Percentiles rank a stretch among this genome's conserved stretches.
phyloP scores from a whole-genome alignment of 2,113 vertebrate genomes.

The Vulpes ferrilata region DNA sequence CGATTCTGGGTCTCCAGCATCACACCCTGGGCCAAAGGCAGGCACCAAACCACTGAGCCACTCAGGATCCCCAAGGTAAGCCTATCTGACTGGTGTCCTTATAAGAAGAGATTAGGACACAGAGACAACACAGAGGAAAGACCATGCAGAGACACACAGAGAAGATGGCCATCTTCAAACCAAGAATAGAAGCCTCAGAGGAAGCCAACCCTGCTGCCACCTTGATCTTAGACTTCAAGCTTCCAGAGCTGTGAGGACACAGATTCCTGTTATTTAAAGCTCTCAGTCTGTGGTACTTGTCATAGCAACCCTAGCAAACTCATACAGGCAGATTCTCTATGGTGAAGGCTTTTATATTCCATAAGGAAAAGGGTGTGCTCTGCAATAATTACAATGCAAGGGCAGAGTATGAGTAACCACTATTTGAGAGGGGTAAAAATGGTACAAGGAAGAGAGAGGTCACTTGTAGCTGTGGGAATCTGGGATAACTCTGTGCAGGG shows the following conservation, averaged over 20 bases:
- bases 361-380: neutral
- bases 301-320: neutral
- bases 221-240: neutral
- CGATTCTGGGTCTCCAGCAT: too few species aligned
- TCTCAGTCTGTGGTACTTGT: neutral
- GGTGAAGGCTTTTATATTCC: neutral
- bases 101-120: neutral
- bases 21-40: too few species aligned
- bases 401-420: neutral
- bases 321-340: neutral
- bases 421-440: neutral
- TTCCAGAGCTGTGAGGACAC: neutral
- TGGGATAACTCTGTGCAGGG: neutral
- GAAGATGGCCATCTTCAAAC: too few species aligned
- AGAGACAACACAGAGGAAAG: neutral
- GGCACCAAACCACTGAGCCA: too few species aligned
- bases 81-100: neutral
- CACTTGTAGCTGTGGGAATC: neutral
- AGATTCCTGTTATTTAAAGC: neutral
- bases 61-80: neutral
- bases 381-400: neutral
- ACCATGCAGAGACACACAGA: neutral
- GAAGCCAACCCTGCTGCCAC: neutral
- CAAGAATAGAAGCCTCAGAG: neutral
- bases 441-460: neutral